Conservation (phyloP, 1,140 invertebrate genomes). For the Aphelenchoides avenae region DNA sequence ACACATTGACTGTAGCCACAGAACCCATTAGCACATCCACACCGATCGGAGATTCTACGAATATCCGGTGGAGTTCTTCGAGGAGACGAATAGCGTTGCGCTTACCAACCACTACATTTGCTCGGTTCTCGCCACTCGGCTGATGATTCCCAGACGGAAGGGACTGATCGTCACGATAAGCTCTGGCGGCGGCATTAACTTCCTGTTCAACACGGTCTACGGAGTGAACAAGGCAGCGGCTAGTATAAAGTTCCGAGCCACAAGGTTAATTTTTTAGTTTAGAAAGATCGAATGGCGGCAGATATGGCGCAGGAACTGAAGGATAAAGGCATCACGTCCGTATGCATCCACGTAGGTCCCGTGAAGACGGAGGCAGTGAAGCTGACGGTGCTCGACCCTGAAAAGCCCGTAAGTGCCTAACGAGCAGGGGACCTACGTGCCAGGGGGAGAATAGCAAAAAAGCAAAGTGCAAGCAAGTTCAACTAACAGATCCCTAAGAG, state of each 20-base stretch:
- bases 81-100: no score
- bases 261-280: background rate
- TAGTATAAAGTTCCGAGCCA: constrained; percentile 27
- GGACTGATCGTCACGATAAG: constrained; percentile 15
- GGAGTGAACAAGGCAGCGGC: constrained; percentile 61
- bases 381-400: background rate
- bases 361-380: background rate
- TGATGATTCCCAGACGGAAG: constrained; percentile 9
- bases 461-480: constrained; percentile 27
- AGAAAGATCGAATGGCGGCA: no score
- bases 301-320: no score
- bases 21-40: no score
- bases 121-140: constrained; percentile 2
- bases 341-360: background rate
- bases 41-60: no score
- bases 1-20: no score
- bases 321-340: background rate
- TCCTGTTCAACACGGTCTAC: constrained; percentile 60
- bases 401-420: constrained; percentile 10
- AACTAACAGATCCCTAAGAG: background rate
- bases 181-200: constrained; percentile 15
- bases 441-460: constrained; percentile 59
- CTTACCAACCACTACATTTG: constrained; percentile 14
- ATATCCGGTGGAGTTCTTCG: no score
- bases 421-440: constrained; percentile 61